phyloP scores from a whole-genome alignment of 1,140 invertebrate species.

The Chrysoperla carnea region DNA sequence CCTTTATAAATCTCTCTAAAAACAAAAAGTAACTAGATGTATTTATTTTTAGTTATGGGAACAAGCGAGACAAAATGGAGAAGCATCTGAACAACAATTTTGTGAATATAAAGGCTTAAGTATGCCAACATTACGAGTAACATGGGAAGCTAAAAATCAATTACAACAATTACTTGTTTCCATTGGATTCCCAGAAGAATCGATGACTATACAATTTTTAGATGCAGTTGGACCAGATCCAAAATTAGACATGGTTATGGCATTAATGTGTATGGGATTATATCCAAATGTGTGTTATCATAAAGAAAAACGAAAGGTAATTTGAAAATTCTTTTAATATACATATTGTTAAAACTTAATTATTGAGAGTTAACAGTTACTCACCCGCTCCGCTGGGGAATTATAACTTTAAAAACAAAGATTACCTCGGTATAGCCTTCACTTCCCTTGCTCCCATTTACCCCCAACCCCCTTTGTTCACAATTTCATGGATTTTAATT shows the following conservation, averaged over 20 bases:
- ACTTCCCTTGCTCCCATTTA: too few species aligned
- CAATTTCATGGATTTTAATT: too few species aligned
- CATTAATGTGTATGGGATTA: slow-evolving; percentile 72
- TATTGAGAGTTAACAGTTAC: too few species aligned
- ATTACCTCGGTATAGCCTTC: too few species aligned
- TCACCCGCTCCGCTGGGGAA: too few species aligned
- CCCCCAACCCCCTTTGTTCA: too few species aligned
- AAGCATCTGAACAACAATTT: slow-evolving; percentile 63
- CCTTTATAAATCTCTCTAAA: slow-evolving; percentile 1
- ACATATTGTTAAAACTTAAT: background rate
- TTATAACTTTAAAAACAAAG: too few species aligned
- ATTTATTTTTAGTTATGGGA: slow-evolving; percentile 55
- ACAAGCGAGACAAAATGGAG: slow-evolving; percentile 52
- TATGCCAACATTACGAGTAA: slow-evolving; percentile 73
- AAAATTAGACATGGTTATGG: slow-evolving; percentile 69
- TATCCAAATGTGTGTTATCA: slow-evolving; percentile 96
- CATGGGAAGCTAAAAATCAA: slow-evolving; percentile 84
- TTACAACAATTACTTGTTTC: slow-evolving; percentile 65
- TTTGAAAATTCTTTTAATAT: slow-evolving; percentile 2
- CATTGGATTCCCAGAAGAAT: slow-evolving; percentile 79
- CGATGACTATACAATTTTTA: slow-evolving; percentile 52
- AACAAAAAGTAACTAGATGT: too few species aligned
- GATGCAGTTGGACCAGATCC: slow-evolving; percentile 60
- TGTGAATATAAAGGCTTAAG: slow-evolving; percentile 84
- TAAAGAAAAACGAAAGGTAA: slow-evolving; percentile 80